Percentiles rank a stretch among this genome's conserved stretches.
Conservation (phyloP, 2,113 vertebrate genomes). For the Mus spicilegus region DNA sequence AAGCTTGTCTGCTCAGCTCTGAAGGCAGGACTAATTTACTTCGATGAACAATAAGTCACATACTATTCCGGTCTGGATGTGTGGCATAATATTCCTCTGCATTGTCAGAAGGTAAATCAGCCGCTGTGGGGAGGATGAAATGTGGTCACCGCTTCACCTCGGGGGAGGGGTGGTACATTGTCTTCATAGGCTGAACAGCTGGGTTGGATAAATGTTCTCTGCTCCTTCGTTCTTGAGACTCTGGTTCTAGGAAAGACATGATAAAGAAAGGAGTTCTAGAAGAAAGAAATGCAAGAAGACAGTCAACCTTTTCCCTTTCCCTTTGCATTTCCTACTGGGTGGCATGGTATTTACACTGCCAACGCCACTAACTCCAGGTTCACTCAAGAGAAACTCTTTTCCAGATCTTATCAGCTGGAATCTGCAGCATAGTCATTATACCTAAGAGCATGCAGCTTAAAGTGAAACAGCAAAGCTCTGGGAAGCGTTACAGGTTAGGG, state of each 20-base stretch:
- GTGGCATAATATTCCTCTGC: not conserved
- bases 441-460: not conserved
- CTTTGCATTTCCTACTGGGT: not conserved
- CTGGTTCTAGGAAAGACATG: not conserved
- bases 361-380: not conserved
- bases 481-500: not conserved
- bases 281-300: not conserved
- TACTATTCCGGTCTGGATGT: not conserved
- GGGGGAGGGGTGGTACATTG: not conserved
- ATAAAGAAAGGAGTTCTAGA: not conserved
- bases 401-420: not conserved
- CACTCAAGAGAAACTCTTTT: constrained; percentile 8
- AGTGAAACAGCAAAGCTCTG: not conserved
- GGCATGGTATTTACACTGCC: not conserved
- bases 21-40: not conserved
- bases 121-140: not conserved
- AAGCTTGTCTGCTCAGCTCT: not conserved
- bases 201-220: not conserved
- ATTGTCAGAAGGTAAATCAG: not conserved
- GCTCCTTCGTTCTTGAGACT: not conserved
- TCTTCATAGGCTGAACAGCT: not conserved
- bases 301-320: not conserved
- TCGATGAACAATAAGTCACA: not conserved
- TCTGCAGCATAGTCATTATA: not conserved
- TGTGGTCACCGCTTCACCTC: not conserved